Evolutionary conservation across 2,888 invertebrate genomes (phyloP).

Genomic region (Phortica okadai): DNA sequence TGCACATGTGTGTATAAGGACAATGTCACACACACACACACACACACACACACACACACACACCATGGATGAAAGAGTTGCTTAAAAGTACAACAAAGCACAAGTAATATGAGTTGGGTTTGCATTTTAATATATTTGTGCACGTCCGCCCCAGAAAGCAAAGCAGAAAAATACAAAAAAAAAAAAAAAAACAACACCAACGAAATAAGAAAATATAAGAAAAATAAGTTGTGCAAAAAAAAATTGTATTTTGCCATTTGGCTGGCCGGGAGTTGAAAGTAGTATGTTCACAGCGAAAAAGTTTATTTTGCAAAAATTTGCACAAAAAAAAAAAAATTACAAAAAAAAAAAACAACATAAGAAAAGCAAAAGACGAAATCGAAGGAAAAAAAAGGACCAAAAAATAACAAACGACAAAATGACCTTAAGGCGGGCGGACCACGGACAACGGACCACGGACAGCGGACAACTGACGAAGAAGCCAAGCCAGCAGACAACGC

Average conservation of each 20-base stretch:
- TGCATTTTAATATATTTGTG: conserved; percentile 67
- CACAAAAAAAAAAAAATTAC: conserved; percentile 60
- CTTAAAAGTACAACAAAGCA: conserved; percentile 22
- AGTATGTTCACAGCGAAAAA: conserved; percentile 43
- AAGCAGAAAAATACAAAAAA: neutral
- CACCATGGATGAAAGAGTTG: conserved; percentile 18
- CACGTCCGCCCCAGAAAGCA: conserved; percentile 35
- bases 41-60: neutral
- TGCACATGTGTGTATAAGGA: conserved; percentile 69
- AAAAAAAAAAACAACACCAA: conserved; percentile 1
- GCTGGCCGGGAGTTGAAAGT: neutral
- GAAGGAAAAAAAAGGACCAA: conserved; percentile 14
- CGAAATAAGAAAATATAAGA: neutral
- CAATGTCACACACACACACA: conserved; percentile 38
- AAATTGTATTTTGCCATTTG: neutral
- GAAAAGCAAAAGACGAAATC: conserved; percentile 30
- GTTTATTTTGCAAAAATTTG: conserved; percentile 69
- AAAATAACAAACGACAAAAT: conserved; percentile 37
- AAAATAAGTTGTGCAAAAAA: neutral
- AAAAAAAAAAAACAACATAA: conserved; percentile 54
- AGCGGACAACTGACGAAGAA: neutral
- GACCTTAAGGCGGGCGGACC: conserved; percentile 57
- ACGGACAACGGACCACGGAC: conserved; percentile 24
- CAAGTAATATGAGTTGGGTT: conserved; percentile 69
- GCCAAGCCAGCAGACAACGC: neutral